Conservation (phyloP, 2,797 vertebrate species). For the Monodelphis domestica region DNA sequence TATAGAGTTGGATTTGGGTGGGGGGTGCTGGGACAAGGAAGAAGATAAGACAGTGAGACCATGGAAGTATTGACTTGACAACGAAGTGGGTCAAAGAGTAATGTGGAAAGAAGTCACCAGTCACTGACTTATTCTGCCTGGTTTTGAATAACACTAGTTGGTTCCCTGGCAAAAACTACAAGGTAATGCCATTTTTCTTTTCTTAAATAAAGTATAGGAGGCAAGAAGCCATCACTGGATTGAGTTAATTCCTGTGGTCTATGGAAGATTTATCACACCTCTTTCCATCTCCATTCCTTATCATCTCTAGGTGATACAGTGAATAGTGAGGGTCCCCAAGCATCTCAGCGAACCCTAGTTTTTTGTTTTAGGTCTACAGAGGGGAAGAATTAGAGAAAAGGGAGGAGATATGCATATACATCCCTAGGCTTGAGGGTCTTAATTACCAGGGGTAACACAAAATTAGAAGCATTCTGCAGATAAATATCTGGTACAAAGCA, state of each 20-base stretch:
- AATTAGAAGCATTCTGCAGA: background rate
- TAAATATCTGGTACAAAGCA: background rate
- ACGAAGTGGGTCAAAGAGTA: background rate
- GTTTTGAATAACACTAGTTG: background rate
- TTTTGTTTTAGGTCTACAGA: background rate
- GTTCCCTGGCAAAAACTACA: background rate
- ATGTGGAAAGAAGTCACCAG: background rate
- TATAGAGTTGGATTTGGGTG: background rate
- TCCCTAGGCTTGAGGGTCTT: background rate
- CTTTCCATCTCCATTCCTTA: background rate
- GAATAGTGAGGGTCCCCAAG: background rate
- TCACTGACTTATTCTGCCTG: background rate
- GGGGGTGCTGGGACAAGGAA: background rate
- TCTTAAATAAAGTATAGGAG: background rate
- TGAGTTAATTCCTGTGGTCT: background rate
- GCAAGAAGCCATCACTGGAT: background rate
- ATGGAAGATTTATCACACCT: background rate
- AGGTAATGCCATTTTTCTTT: background rate
- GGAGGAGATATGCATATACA: background rate
- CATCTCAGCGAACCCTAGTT: background rate
- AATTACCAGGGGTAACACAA: background rate
- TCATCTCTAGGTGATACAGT: background rate
- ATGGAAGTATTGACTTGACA: background rate
- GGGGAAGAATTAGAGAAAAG: too few relatives aligned
- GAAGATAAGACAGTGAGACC: background rate